Evolutionary conservation across 1,140 invertebrate genomes (phyloP), one percentile per base, ranked within the genome.

Genomic region (Aradophagus sp.): DNA sequence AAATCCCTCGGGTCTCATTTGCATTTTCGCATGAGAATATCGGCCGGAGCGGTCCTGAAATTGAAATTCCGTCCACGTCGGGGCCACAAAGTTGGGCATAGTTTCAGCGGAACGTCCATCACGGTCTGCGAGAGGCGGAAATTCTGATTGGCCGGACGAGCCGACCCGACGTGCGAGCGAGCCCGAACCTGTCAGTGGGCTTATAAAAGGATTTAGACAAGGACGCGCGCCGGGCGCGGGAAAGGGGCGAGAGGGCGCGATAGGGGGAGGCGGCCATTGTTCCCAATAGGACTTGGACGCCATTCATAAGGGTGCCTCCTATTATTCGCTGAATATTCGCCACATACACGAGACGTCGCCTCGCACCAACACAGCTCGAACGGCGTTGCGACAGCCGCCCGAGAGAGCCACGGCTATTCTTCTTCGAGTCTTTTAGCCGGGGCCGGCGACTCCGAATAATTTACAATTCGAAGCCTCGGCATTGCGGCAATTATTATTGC

Each of bases 181-280:
- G 26, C 17, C 19, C 23, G 62, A 26, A 55, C 20, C 15, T 13
- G 23, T n/a, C n/a, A n/a, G 59, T 56, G 52, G 61, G 39, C 32
- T 76, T 77, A 85, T 84, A 84, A 81, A 82, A 84, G 78, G 81
- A 84, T 82, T 84, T 77, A 74, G 77, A 81, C 81, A 80, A 82
- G 77, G 81, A 84, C 77, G 74, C 76, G 77, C 80, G 73, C 68
- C 59, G 17, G 36, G 5, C 58, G 35, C 42, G 42, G 42, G 63
- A 63, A 45, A 47, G 50, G 50, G 39, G 50, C 53, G 67, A 77
- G 63, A 71, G 52, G 44, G 58, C 27, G 16, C 32, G 53, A 52
- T 15, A 48, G 5, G 42, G 41, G 50, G 38, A 42, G 61, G 50
- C 53, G 34, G 38, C 63, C 76, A 82, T 84, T 83, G 80, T 84